These are phyloP conservation scores for Stenichneumon culpator DNA, from an alignment of 2,888 invertebrate genomes.

Conservation along the genomic window DNA sequence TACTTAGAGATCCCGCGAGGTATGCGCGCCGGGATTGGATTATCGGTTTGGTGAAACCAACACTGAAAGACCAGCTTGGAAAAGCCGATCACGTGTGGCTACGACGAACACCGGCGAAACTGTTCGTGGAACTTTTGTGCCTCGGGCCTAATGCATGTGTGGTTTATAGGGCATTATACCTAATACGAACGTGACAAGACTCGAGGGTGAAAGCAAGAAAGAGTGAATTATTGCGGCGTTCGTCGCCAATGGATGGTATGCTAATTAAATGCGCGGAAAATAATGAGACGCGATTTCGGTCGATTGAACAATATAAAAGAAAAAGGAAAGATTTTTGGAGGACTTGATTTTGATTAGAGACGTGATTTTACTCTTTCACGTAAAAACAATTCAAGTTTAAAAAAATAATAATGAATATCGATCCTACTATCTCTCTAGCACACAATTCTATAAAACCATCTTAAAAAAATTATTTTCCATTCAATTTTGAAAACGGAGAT, in stretches of 20 bases:
- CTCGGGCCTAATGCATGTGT: conserved; percentile 26
- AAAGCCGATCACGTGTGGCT: conserved; percentile 3
- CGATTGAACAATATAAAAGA: background rate
- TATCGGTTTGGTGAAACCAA: conserved; percentile 24
- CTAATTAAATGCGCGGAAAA: conserved; percentile 27
- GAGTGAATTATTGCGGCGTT: conserved; percentile 35
- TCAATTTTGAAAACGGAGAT: no score
- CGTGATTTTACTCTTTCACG: background rate
- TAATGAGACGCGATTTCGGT: background rate
- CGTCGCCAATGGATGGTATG: conserved; percentile 15
- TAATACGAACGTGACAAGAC: conserved; percentile 54
- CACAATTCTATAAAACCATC: background rate
- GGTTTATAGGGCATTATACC: conserved; percentile 60
- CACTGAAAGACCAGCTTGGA: conserved; percentile 10
- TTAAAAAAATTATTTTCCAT: background rate
- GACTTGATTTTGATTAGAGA: background rate
- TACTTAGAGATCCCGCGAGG: conserved; percentile 12
- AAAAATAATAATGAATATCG: background rate
- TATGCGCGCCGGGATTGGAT: conserved; percentile 29
- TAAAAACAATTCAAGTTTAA: background rate
- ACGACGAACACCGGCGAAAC: background rate
- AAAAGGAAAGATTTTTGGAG: no score
- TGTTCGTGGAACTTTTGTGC: conserved; percentile 17
- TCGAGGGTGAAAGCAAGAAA: conserved; percentile 53
- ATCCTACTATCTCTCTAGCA: no score